Conservation (phyloP, 2,113 vertebrate genomes). For the Prolemur simus region DNA sequence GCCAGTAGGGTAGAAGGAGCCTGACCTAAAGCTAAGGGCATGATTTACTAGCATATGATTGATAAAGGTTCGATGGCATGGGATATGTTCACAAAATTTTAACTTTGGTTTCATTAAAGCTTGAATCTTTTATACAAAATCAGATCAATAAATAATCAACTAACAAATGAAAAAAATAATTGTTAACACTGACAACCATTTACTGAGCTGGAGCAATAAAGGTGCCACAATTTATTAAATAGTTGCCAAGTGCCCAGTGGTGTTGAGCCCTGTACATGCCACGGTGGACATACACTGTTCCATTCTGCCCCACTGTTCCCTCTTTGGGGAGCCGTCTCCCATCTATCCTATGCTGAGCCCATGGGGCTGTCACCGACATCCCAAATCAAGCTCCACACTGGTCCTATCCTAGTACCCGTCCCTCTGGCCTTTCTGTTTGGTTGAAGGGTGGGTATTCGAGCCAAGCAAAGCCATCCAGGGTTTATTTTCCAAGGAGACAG, state of each 20-base stretch:
- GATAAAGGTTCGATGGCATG: not conserved
- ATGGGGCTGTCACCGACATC: not conserved
- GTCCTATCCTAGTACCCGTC: accelerated
- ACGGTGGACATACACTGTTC: accelerated
- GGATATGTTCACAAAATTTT: not conserved
- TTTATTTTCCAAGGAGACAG: not conserved
- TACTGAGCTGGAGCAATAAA: not conserved
- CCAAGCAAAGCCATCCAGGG: not conserved
- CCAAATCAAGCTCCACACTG: not conserved
- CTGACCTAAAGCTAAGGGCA: not conserved
- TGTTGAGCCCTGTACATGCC: accelerated
- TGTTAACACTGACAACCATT: not conserved
- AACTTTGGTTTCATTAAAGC: not conserved
- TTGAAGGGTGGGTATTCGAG: not conserved
- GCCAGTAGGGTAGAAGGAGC: not conserved
- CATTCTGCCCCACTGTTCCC: not conserved
- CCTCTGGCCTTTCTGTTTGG: not conserved
- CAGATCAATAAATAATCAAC: not conserved
- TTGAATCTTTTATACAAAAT: not conserved
- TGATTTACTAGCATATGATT: not conserved
- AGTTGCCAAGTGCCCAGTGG: accelerated
- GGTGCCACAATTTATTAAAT: not conserved
- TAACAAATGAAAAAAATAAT: not conserved
- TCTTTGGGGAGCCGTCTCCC: not conserved
- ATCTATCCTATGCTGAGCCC: not conserved